A percentile compares a stretch with the other conserved stretches of the same genome.
Evolutionary conservation across 2,888 invertebrate genomes (phyloP).

Genomic region (Portevinia maculata): DNA sequence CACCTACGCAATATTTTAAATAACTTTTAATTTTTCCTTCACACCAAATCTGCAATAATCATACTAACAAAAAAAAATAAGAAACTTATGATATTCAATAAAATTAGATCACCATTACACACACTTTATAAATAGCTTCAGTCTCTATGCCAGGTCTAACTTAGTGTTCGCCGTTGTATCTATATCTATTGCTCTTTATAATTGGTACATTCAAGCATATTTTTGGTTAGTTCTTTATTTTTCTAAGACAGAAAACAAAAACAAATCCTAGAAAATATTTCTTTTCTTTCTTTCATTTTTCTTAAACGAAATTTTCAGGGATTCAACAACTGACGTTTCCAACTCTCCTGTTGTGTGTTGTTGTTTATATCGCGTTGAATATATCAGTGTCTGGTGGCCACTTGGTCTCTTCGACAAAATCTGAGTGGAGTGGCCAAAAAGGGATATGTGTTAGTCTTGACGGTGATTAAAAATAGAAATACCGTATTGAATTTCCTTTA

Average conservation of each 20-base stretch:
- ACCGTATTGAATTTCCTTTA: constrained; percentile 72
- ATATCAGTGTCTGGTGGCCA: constrained; percentile 69
- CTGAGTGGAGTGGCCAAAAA: constrained; percentile 75
- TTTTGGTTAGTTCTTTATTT: no score
- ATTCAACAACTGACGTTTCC: constrained; percentile 47
- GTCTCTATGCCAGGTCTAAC: constrained; percentile 25
- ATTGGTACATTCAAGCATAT: constrained; percentile 25
- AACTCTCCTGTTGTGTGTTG: constrained; percentile 32
- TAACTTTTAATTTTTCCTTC: no score
- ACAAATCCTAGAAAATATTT: constrained; percentile 10
- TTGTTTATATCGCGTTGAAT: constrained; percentile 27
- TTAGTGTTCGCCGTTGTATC: constrained; percentile 1
- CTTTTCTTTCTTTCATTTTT: background rate
- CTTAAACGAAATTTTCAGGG: constrained; percentile 36
- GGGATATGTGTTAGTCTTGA: constrained; percentile 75
- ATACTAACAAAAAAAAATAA: constrained; percentile 13
- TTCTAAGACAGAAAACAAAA: constrained; percentile 16
- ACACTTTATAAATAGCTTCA: constrained; percentile 57
- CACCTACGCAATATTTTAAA: constrained; percentile 9
- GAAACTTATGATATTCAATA: constrained; percentile 51
- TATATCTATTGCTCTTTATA: constrained; percentile 40
- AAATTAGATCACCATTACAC: constrained; percentile 72
- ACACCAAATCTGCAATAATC: no score
- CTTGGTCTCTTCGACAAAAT: constrained; percentile 71
- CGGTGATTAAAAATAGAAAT: constrained; percentile 71